Base-by-base conservation (phyloP, 2,888 invertebrate species). In the Acanthosoma haemorrhoidale region DNA sequence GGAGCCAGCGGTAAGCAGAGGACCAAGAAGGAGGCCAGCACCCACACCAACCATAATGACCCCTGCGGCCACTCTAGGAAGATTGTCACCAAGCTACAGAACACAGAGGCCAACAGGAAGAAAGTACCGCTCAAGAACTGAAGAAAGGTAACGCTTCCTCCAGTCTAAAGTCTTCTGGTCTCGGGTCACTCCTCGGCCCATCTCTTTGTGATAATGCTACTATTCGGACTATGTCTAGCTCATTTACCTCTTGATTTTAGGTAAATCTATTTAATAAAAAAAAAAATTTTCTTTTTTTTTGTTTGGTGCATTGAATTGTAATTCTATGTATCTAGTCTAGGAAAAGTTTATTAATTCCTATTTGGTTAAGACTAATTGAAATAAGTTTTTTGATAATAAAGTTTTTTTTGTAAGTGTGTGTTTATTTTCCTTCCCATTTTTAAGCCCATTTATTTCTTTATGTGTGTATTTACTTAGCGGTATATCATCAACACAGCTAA, bases 11-110 rank as follows among this genome's bases (percentile, higher is more conserved):
- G 96, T 73, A 95, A 96, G 80, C 92, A 94, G 78, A 85, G 95
- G 75, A 86, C 89, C 72, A 95, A 96, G 84, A 91, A 89, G 80
- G 96, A 96, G 82, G 92, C 89, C 57, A 87, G 83, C 78, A 88
- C 88, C 76, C 92, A 96, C 81, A 94, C 94, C 43, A 95, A 96
- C 82, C 94, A 93, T 81, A 87, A 87, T 81, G 95, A 96, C 81
- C 94, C 95, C 73, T 88, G 87, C 78, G 96, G 96, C 76, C 95
- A 96, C 85, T 92, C 92, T 67, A 88, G 96, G 81, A 96, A 96
- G 84, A 88, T 94, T 79, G 83, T 89, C 36, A 91, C 90, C 70
- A 94, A 94, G 81, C 80, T 94, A 75, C 86, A 87, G 80, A 94
- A 94, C 80, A 88, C 92, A 34, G 90, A 93, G 80, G 87, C 86